These are phyloP conservation scores for Aelia acuminata DNA, from an alignment of 2,888 invertebrate species.

Conservation along the genomic window DNA sequence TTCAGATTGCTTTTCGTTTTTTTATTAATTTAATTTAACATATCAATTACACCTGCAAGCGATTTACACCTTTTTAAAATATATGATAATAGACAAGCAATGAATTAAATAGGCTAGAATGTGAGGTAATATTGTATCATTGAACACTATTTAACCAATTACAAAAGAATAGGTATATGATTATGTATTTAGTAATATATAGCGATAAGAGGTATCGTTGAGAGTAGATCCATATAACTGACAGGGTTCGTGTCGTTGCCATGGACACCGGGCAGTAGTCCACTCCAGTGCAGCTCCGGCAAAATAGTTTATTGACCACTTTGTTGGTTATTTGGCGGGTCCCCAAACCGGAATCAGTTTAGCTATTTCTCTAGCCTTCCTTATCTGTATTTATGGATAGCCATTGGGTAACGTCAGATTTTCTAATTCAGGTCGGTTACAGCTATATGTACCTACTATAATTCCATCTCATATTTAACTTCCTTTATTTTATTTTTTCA, in stretches of 20 bases:
- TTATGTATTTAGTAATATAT: background rate
- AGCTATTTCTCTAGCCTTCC: background rate
- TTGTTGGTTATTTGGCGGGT: background rate
- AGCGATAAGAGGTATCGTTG: background rate
- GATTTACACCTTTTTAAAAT: too few species aligned
- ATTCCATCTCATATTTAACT: too few species aligned
- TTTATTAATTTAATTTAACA: background rate
- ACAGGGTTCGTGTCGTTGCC: background rate
- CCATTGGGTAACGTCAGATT: too few species aligned
- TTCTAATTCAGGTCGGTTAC: too few species aligned
- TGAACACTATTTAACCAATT: background rate
- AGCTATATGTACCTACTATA: too few species aligned
- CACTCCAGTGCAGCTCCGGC: background rate
- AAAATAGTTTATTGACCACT: slow-evolving; percentile 26
- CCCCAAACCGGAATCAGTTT: background rate
- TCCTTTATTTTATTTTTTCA: too few species aligned
- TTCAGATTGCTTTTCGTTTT: background rate
- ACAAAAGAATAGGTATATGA: background rate
- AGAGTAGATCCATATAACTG: background rate
- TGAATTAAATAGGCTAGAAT: too few species aligned
- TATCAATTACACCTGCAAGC: too few species aligned
- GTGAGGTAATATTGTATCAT: too few species aligned
- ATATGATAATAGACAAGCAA: too few species aligned
- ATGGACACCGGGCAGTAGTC: slow-evolving; percentile 11
- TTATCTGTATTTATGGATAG: background rate